Percentiles rank a stretch among this genome's conserved stretches.
Evolutionary conservation across 2,888 invertebrate genomes (phyloP).

Genomic region (Thymelicus acteon): DNA sequence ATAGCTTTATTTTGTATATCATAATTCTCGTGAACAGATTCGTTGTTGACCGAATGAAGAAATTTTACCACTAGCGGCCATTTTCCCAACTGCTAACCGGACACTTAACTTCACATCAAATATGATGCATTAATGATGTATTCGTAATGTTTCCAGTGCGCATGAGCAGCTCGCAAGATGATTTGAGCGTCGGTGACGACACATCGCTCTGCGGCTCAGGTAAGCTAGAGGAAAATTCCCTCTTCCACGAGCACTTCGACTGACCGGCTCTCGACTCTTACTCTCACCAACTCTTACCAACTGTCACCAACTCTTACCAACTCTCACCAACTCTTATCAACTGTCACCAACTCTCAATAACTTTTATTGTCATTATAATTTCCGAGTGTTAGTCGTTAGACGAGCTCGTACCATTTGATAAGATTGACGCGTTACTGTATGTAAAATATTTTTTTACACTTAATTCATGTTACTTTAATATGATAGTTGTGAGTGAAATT

Average conservation of each 20-base stretch:
- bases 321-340: background rate
- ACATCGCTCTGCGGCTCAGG: conserved; percentile 88
- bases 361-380: background rate
- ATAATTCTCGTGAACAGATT: too few species aligned
- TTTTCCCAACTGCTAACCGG: too few species aligned
- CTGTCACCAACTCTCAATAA: conserved; percentile 3
- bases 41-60: too few species aligned
- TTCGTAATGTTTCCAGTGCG: conserved; percentile 84
- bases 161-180: conserved; percentile 93
- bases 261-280: conserved; percentile 42
- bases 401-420: too few species aligned
- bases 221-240: conserved; percentile 78
- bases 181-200: conserved; percentile 89
- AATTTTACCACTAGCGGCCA: too few species aligned
- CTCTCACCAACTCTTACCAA: background rate
- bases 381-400: too few species aligned
- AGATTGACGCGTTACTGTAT: too few species aligned
- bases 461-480: too few species aligned
- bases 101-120: background rate
- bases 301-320: conserved; percentile 9
- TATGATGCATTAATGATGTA: background rate
- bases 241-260: conserved; percentile 70
- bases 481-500: too few species aligned
- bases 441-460: too few species aligned
- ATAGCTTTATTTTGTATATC: too few species aligned